Base-by-base conservation (phyloP, 2,888 invertebrate species). In the Halictus ligatus region DNA sequence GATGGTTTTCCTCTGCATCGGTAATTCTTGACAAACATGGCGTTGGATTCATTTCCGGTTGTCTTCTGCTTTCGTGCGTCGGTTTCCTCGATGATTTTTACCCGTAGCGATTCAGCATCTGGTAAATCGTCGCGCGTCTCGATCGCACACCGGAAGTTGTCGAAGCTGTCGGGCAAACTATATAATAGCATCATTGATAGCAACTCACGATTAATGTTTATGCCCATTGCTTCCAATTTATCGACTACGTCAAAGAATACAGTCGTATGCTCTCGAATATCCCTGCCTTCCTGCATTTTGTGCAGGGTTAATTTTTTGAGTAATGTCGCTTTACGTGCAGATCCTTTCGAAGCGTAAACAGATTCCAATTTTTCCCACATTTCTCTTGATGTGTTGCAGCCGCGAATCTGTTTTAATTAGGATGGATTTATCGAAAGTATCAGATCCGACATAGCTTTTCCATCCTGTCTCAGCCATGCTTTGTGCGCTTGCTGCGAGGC, bases 321-420 rank as follows among this genome's bases (percentile, higher is more conserved):
- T 2, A 81, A 54, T 3, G 60, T 72, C 3, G 76, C 76, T 15
- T 81, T 81, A 15, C 76, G 76, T 6, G 76, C 75, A 10, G 71
- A 46, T 15, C 58, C 46, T 12, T 80, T 80, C 0, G 58, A 80
- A 1, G 58, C 76, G n/a, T 81, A 75, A 1, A 76, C 76, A 0
- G 72, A 76, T 12, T 81, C 48, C 6, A 76, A 25, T 40, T 81
- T 81, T 3, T 69, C 69, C 54, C 69, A 75, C 1, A 80, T 69
- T 29, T 72, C 58, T 64, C 43, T 46, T 7, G 60, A 72, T 6
- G 40, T 76, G 2, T 81, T 48, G 7, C 54, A 76, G 13, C 25
- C 48, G 21, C 4, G 4, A 8, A 81, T 15, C 10, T 71, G 50
- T 10, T 75, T 75, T 1, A 77, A 43, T n/a, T 81, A 43, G 1